Conservation (phyloP, 1,140 invertebrate species). For the Alviniconcha marisindica region DNA sequence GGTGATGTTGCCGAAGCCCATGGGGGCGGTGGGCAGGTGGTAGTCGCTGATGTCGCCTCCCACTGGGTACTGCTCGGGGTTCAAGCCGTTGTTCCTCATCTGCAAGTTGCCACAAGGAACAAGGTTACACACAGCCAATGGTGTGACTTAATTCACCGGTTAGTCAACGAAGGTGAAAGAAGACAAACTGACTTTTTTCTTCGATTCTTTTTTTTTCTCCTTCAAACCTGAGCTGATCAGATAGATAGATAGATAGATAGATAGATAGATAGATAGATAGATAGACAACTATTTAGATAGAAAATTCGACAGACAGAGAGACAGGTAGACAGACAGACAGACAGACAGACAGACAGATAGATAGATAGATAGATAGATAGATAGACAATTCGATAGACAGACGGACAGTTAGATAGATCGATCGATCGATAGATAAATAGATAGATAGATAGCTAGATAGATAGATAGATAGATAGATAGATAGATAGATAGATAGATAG, state of each 20-base stretch:
- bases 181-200: neutral
- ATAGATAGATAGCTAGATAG: too few species aligned
- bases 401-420: too few species aligned
- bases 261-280: neutral
- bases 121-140: constrained; percentile 1
- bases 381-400: too few species aligned
- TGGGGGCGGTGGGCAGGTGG: constrained; percentile 44
- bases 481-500: too few species aligned
- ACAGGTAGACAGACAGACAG: neutral
- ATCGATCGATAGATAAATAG: too few species aligned
- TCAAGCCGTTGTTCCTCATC: constrained; percentile 34
- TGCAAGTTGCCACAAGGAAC: too few species aligned
- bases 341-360: neutral
- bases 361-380: too few species aligned
- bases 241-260: neutral
- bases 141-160: neutral
- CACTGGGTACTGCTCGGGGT: constrained; percentile 40
- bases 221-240: too few species aligned
- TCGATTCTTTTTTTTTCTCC: too few species aligned
- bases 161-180: constrained; percentile 53
- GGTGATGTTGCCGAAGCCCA: constrained; percentile 62
- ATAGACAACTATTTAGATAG: neutral
- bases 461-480: too few species aligned
- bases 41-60: constrained; percentile 45
- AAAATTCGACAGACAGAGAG: neutral